Evolutionary conservation across 2,888 invertebrate genomes (phyloP).

Genomic region (Diplolepis rosae): DNA sequence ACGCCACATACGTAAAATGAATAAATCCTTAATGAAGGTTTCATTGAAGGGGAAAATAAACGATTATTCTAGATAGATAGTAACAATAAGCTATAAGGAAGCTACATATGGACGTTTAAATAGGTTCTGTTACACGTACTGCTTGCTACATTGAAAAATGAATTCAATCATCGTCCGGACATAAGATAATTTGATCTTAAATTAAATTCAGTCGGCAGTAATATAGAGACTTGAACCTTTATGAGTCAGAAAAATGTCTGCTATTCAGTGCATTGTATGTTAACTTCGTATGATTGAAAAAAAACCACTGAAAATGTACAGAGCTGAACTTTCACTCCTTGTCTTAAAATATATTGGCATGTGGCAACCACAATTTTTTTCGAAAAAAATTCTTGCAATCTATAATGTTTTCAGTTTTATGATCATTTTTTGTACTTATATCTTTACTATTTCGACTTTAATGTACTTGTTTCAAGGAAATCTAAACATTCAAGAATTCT

Average conservation of each 20-base stretch:
- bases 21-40: conserved; percentile 1
- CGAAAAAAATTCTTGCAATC: background rate
- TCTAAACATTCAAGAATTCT: background rate
- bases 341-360: background rate
- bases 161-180: no score
- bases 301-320: background rate
- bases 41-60: background rate
- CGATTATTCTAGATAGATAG: background rate
- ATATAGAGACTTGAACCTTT: no score
- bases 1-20: background rate
- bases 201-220: no score
- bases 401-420: background rate
- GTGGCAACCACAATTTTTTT: background rate
- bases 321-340: background rate
- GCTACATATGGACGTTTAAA: background rate
- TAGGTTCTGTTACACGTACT: background rate
- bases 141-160: background rate
- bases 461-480: conserved; percentile 5
- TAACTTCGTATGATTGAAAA: no score
- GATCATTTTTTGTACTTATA: background rate
- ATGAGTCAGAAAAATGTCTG: no score
- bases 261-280: no score
- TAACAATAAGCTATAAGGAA: background rate
- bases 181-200: no score
- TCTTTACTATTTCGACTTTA: background rate